Evolutionary conservation across 2,113 vertebrate genomes (phyloP).

Genomic region (Odontophorus gujanensis): DNA sequence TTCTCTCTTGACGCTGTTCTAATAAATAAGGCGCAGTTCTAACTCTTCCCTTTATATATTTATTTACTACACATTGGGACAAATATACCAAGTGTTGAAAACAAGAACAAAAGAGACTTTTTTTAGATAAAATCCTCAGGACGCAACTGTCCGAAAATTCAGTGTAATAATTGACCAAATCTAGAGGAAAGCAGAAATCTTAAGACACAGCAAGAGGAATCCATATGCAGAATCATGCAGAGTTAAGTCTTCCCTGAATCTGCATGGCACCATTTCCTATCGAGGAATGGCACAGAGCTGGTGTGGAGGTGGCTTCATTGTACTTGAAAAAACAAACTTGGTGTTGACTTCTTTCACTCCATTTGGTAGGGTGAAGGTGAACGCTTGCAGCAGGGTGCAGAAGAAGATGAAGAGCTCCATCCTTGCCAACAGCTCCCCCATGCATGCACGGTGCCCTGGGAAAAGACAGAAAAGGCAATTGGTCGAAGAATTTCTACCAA

Average conservation of each 20-base stretch:
- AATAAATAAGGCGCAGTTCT: background rate
- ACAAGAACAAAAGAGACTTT: background rate
- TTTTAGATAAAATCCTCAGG: background rate
- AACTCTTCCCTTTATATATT: background rate
- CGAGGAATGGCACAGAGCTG: constrained; percentile 49
- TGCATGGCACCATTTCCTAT: background rate
- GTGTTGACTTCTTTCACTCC: constrained; percentile 25
- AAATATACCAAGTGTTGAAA: background rate
- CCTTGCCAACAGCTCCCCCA: constrained; percentile 66
- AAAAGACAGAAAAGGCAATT: background rate
- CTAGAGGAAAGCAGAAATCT: background rate
- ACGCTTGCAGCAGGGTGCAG: constrained; percentile 40
- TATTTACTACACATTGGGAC: background rate
- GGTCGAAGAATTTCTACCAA: background rate
- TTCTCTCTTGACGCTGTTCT: background rate
- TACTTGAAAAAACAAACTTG: constrained; percentile 39
- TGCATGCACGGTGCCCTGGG: constrained; percentile 50
- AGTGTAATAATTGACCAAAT: background rate
- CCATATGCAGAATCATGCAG: background rate
- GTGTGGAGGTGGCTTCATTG: constrained; percentile 49
- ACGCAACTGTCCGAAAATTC: background rate
- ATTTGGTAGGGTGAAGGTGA: constrained; percentile 54
- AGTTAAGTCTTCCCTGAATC: background rate
- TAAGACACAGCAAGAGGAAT: background rate
- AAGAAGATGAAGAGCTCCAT: constrained; percentile 70